Base-by-base conservation (phyloP, 2,888 invertebrate genomes). In the Amphipoea lucens region DNA sequence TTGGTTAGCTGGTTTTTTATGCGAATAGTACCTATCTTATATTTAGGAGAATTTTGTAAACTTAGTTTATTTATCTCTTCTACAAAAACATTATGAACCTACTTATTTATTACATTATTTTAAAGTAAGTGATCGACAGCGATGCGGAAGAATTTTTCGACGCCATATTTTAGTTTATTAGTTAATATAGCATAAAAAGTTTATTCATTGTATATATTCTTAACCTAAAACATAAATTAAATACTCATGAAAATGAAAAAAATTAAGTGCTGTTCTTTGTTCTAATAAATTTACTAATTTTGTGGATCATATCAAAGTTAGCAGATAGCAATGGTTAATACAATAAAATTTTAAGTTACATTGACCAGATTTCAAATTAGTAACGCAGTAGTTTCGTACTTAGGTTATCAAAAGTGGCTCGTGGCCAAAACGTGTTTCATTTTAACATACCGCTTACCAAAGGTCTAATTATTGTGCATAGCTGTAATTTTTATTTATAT, bases 371-470 rank as follows among this genome's bases (percentile, higher is more conserved):
- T 78, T 77, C 6, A 76, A 82, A 86, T 79, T 74, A 74, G 71
- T 76, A 74, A 76, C 45, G 63, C 70, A 20, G 83, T 68, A 72
- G 82, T 86, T 82, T 86, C n/a, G 68, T 74, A 74, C 79, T 23
- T 83, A 76, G 68, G 76, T 83, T 79, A 83, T 83, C 83, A 86
- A 87, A 87, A 87, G 69, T 85, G 85, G 85, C 87, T 60, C 62
- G 74, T 69, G 36, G 87, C 87, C 84, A 87, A 85, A 79, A 83
- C 54, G 62, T 78, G 73, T 83, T 78, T 68, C 40, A 73, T 70
- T 85, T 83, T 74, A 87, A 79, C 79, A 87, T 70, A 85, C 87
- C 79, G 84, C 84, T 72, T 84, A 82, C 86, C 73, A 81, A 85
- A 67, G 63, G 45, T 42, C 17, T 73, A 83, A 83, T 63, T 81